Conservation (phyloP, 2,113 vertebrate species). For the Genyomyrus donnyi region DNA sequence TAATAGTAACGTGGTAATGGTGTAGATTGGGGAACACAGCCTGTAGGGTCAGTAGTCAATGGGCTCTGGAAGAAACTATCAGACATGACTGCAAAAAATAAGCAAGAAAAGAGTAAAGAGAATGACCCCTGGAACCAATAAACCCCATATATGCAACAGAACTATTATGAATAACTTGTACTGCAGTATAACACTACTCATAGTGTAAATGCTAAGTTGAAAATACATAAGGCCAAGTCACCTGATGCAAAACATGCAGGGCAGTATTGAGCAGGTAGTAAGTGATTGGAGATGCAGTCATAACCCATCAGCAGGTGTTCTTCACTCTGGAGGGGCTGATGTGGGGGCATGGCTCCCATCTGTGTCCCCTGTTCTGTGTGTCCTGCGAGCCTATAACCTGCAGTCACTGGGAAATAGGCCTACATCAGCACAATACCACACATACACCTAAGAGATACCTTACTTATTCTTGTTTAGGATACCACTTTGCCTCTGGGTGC, state of each 20-base stretch:
- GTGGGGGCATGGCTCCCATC: slow-evolving; percentile 42
- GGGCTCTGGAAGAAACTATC: slow-evolving; percentile 43
- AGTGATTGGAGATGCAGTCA: slow-evolving; percentile 50
- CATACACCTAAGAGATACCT: background rate
- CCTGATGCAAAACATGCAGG: slow-evolving; percentile 57
- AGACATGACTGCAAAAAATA: slow-evolving; percentile 42
- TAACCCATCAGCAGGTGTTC: slow-evolving; percentile 39
- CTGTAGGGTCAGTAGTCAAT: slow-evolving; percentile 37
- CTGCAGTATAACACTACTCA: background rate
- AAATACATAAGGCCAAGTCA: slow-evolving; percentile 32
- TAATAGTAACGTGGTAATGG: slow-evolving; percentile 51
- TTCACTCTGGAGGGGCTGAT: slow-evolving; percentile 38
- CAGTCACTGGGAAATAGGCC: background rate
- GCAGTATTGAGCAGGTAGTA: slow-evolving; percentile 45
- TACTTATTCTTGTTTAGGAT: background rate
- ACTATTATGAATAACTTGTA: background rate
- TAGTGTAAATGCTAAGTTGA: background rate
- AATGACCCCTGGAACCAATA: background rate
- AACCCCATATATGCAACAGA: background rate
- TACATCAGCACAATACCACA: background rate
- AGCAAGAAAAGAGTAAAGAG: background rate
- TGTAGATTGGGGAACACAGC: slow-evolving; percentile 41
- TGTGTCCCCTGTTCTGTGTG: slow-evolving; percentile 47
- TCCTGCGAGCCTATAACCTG: slow-evolving; percentile 45
- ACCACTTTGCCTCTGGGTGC: background rate